Conservation (phyloP, 1,140 invertebrate species). For the Geopemphigus sp. region DNA sequence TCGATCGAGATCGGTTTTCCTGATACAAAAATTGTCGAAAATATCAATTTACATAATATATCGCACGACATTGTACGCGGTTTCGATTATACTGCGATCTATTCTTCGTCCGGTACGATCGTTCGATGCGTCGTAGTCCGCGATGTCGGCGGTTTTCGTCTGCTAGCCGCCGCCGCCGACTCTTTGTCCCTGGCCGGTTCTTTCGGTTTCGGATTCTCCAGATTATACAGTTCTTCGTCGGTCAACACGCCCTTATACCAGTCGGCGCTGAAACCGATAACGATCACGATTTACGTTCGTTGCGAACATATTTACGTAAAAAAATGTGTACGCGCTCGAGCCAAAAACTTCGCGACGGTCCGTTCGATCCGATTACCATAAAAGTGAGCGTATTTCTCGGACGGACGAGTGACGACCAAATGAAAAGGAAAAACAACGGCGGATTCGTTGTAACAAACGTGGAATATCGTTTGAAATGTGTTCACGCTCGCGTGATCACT, state of each 20-base stretch:
- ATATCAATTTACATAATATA: not conserved
- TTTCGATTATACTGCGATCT: not conserved
- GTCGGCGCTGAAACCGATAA: constrained; percentile 66
- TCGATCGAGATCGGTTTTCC: constrained; percentile 39
- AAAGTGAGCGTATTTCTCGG: no score
- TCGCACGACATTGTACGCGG: not conserved
- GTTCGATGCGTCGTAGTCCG: constrained; percentile 6
- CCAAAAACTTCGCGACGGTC: no score
- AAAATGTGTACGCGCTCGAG: no score
- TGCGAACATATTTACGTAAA: not conserved
- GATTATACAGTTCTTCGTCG: constrained; percentile 72
- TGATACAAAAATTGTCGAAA: constrained; percentile 33
- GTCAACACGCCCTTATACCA: constrained; percentile 83
- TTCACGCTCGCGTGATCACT: no score
- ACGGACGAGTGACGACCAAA: no score
- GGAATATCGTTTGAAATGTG: no score
- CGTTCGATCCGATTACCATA: no score
- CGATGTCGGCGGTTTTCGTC: constrained; percentile 14
- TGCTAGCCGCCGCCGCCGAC: not conserved
- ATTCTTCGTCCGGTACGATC: not conserved
- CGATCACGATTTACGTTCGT: not conserved
- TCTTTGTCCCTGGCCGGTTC: constrained; percentile 4
- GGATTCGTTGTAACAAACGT: no score
- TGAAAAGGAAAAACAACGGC: no score
- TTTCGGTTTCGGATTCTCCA: constrained; percentile 73